Percentiles rank a stretch among this genome's conserved stretches.
phyloP scores from a whole-genome alignment of 2,797 vertebrate species.

The Acipenser ruthenus region DNA sequence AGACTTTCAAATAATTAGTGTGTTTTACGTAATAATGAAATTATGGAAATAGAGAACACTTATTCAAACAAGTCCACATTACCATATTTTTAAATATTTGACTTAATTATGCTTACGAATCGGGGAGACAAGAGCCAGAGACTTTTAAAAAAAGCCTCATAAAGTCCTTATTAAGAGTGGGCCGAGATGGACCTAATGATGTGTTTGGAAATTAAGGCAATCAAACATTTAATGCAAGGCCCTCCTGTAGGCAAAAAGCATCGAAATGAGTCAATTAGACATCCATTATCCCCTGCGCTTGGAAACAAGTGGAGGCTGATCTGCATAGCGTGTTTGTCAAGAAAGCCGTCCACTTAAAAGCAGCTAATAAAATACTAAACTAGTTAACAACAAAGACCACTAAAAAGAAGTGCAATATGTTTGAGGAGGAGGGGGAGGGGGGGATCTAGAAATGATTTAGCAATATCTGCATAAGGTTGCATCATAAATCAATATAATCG shows the following conservation, averaged over 20 bases:
- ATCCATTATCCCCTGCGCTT: slow-evolving; percentile 90
- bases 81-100: slow-evolving; percentile 98
- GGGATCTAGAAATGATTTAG: slow-evolving; percentile 57
- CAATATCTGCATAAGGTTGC: slow-evolving; percentile 56
- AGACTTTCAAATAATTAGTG: slow-evolving; percentile 92
- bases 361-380: slow-evolving; percentile 79
- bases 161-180: slow-evolving; percentile 98
- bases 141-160: slow-evolving; percentile 93
- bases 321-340: slow-evolving; percentile 55
- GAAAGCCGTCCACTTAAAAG: slow-evolving; percentile 66
- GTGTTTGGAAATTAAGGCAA: slow-evolving; percentile 98
- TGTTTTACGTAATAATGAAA: slow-evolving; percentile 96
- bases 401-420: slow-evolving; percentile 50
- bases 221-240: slow-evolving; percentile 98
- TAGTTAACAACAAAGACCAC: slow-evolving; percentile 59
- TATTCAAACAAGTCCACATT: slow-evolving; percentile 86
- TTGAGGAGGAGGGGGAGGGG: slow-evolving; percentile 46
- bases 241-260: slow-evolving; percentile 96
- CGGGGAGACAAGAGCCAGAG: slow-evolving; percentile 75
- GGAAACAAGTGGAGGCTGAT: slow-evolving; percentile 57
- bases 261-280: slow-evolving; percentile 99
- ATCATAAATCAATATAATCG: slow-evolving; percentile 85
- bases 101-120: slow-evolving; percentile 96
- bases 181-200: slow-evolving; percentile 94
- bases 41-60: slow-evolving; percentile 86